A percentile compares a stretch with the other conserved stretches of the same genome.
Evolutionary conservation across 2,113 vertebrate genomes (phyloP).

Genomic region (Psilopsiagon aurifrons): DNA sequence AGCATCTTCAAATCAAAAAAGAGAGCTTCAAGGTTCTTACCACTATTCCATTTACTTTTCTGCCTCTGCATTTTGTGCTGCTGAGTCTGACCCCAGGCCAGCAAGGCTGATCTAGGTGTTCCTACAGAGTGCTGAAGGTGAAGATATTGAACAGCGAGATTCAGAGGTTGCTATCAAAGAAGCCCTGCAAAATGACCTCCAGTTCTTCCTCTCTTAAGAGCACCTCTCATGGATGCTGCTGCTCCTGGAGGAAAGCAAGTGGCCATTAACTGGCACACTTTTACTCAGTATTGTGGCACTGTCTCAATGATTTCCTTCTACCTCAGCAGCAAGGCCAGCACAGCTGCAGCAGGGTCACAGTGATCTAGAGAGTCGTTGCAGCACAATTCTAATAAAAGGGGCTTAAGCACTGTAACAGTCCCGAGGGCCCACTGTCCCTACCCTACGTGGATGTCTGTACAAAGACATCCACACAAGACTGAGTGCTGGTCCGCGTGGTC

Average conservation of each 20-base stretch:
- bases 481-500: fast-evolving
- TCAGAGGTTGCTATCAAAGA: not conserved
- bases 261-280: not conserved
- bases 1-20: not conserved
- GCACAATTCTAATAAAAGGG: not conserved
- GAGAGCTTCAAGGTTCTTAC: not conserved
- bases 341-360: not conserved
- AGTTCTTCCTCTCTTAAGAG: not conserved
- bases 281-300: not conserved
- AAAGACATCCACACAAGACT: not conserved
- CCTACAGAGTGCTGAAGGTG: not conserved
- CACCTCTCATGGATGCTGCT: not conserved
- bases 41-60: not conserved
- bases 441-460: not conserved
- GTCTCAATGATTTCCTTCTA: not conserved
- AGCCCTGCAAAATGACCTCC: not conserved
- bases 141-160: not conserved
- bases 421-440: not conserved
- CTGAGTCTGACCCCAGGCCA: not conserved
- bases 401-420: not conserved
- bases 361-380: not conserved
- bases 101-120: not conserved
- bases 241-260: not conserved
- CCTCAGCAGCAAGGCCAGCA: not conserved
- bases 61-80: not conserved